Conservation (phyloP, 2,888 invertebrate species). For the Sinhomidia bicolor region DNA sequence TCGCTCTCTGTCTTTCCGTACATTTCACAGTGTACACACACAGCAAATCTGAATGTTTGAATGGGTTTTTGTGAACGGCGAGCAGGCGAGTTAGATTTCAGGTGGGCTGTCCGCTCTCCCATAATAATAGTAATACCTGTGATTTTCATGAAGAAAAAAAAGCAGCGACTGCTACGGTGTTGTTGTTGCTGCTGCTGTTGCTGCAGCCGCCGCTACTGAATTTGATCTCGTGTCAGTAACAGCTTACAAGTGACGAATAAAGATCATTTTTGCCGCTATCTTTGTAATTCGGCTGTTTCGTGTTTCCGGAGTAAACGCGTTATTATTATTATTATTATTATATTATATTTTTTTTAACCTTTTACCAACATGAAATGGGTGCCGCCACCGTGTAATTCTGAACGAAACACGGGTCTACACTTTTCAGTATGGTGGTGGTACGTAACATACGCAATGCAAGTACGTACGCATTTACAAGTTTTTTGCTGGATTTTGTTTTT, state of each 20-base stretch:
- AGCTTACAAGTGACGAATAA: conserved; percentile 79
- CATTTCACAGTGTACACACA: background rate
- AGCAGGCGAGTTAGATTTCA: conserved; percentile 11
- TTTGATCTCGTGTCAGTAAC: conserved; percentile 79
- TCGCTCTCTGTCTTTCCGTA: background rate
- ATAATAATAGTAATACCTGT: conserved; percentile 61
- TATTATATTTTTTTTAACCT: conserved; percentile 61
- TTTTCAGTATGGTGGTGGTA: too few relatives aligned
- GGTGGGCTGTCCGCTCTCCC: conserved; percentile 56
- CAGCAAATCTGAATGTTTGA: too few relatives aligned
- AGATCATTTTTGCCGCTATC: conserved; percentile 79
- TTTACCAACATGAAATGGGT: conserved; percentile 46
- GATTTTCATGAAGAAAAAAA: conserved; percentile 74
- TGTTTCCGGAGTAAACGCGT: conserved; percentile 78
- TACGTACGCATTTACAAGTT: background rate
- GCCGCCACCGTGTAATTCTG: conserved; percentile 2
- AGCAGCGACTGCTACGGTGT: conserved; percentile 22
- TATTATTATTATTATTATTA: conserved; percentile 77
- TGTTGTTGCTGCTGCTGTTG: background rate
- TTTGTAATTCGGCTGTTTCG: conserved; percentile 76
- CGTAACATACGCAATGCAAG: too few relatives aligned
- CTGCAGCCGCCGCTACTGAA: conserved; percentile 13
- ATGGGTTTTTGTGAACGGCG: too few relatives aligned
- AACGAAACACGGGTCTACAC: conserved; percentile 1
- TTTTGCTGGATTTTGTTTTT: background rate